Evolutionary conservation across 1,140 invertebrate species (phyloP), one percentile per base, ranked within the genome.

Genomic region (Drosophila asahinai): DNA sequence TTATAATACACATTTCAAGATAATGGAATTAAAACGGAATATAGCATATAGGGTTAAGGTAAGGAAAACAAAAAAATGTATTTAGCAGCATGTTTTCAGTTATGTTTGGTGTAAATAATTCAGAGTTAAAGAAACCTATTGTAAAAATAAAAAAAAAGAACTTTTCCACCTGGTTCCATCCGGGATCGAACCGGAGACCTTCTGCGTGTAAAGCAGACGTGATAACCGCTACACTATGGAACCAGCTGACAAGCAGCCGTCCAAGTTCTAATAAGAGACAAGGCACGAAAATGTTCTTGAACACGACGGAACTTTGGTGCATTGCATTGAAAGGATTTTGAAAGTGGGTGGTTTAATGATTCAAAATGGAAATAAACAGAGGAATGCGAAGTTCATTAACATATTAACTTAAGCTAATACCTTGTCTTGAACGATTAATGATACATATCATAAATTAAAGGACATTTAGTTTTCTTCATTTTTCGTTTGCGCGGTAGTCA

Each of bases 111-210:
- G 8, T 9, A 11, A 33, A 9, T 33, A 33, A 8, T 33, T 33
- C 9, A 8, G 33, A 33, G 33, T 25, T 25, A 25, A 25, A 4
- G 4, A 25, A 25, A 25, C 22, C 22, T 25, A 25, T 25, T 25
- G 4, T 25, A 25, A 25, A 40, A 62, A 58, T 25, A 43, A 33
- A 33, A 52, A 19, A 40, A 66, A 67, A 79, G 74, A 68, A 47
- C 3, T 19, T 40, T 48, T 17, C 48, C 54, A 51, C 43, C 38
- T 95, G 94, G 93, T 94, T 94, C 93, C 94, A 94, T 94, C 94
- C 94, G 94, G 94, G 94, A 93, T 95, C 94, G 94, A 95, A 95
- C 94, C 94, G 94, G 94, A 94, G 94, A 94, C 94, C 94, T 95
- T 95, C 94, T 94, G 94, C 94, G 94, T 95, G 94, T 95, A 94